Base-by-base conservation (phyloP, 2,888 invertebrate species). In the Nebria salina region DNA sequence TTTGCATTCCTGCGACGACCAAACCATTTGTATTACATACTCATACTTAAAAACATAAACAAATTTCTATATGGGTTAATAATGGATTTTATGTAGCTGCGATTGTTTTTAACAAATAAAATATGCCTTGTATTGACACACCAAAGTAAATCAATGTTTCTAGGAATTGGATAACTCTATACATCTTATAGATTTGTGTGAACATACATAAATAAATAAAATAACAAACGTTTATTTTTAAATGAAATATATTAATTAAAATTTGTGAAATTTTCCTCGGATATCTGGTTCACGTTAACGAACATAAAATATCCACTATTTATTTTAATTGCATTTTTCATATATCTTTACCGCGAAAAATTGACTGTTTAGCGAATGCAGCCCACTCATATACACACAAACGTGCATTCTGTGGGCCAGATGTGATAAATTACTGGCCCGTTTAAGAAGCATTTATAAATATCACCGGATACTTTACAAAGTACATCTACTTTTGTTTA, bases 401-500 rank as follows among this genome's bases (percentile, higher is more conserved):
- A 34, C 20, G 65, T 34, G 72, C 77, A 77, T 77, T 72, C 72
- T 77, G 77, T 66, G 25, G 25, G 65, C 77, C 77, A 77, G 72
- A 77, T 77, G 77, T 72, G 65, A 64, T 77, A 54, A 54, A 72
- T 77, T 34, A 43, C 65, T 54, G 54, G 54, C 54, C 54, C 54
- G 54, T 54, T 54, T 54, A 54, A 43, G 54, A 54, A 54, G 13
- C 54, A 54, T 54, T 54, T 54, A 54, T 54, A 54, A 54, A 54
- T 54, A 54, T 54, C 54, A 6, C 54, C 54, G 7, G 54, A 54
- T 54, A 74, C 42, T 75, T 79, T 75, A 79, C 79, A 79, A 79
- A 79, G 75, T 75, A 42, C 79, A 75, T 66, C 79, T 13, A 26
- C 34, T 26, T 79, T 75, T 75, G 79, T 79, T 74, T 79, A 79